phyloP scores from a whole-genome alignment of 2,113 vertebrate species.

The Pluvianellus socialis region DNA sequence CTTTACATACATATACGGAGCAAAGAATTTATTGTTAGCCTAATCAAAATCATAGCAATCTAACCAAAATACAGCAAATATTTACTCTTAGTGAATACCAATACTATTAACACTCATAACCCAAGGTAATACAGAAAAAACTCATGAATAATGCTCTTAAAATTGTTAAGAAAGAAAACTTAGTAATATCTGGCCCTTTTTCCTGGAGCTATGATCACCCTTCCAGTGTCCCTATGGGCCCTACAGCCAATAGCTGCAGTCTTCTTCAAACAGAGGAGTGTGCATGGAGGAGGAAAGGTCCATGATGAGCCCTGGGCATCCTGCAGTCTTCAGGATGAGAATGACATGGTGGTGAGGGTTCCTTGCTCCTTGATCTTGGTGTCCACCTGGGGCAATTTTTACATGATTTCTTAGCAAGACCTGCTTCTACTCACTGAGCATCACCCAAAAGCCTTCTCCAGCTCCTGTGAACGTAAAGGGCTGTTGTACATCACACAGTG shows the following conservation, averaged over 20 bases:
- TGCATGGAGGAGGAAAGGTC: background rate
- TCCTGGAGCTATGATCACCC: background rate
- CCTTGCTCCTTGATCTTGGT: background rate
- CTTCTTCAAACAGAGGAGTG: background rate
- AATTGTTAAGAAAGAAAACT: background rate
- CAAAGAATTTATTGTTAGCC: background rate
- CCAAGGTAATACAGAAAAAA: background rate
- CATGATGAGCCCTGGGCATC: background rate
- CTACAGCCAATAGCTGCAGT: background rate
- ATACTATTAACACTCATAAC: background rate
- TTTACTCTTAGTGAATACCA: background rate
- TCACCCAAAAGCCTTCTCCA: background rate
- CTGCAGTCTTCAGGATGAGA: background rate
- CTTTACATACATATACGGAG: background rate
- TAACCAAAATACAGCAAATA: background rate
- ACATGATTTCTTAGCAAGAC: background rate
- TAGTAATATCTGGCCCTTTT: background rate
- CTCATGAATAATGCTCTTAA: background rate
- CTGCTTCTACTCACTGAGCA: background rate
- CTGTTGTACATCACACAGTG: background rate
- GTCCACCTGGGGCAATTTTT: background rate
- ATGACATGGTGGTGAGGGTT: fast-evolving
- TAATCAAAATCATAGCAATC: background rate
- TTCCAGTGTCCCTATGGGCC: background rate
- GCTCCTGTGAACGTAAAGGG: background rate